These are phyloP conservation scores for Machimus rusticus DNA, from an alignment of 2,888 invertebrate species.

Conservation along the genomic window DNA sequence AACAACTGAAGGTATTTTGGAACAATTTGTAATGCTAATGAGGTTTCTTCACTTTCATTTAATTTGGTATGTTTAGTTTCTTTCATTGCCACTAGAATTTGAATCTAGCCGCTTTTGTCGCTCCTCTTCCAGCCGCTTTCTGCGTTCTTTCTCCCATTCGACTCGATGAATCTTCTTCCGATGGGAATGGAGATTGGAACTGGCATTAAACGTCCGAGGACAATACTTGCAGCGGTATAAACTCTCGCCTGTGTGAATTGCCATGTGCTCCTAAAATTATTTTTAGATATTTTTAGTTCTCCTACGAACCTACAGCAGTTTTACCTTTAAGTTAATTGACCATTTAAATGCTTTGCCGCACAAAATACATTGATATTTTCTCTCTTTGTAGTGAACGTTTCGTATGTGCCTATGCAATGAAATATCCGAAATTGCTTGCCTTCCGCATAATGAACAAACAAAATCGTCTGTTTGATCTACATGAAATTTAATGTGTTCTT, in stretches of 20 bases:
- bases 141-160: conserved; percentile 28
- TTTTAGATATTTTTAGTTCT: neutral
- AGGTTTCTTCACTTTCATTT: conserved; percentile 12
- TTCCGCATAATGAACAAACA: conserved; percentile 43
- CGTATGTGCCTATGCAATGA: conserved; percentile 41
- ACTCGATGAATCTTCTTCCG: conserved; percentile 21
- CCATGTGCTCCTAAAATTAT: conserved; percentile 24
- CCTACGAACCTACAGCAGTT: neutral
- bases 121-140: conserved; percentile 26
- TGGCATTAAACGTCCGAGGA: conserved; percentile 26
- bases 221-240: conserved; percentile 30
- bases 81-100: conserved; percentile 19
- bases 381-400: conserved; percentile 45
- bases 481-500: conserved; percentile 40
- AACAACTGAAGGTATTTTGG: conserved; percentile 1
- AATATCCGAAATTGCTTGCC: conserved; percentile 36
- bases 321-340: conserved; percentile 44
- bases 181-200: conserved; percentile 36
- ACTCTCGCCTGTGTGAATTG: conserved; percentile 30
- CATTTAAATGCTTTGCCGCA: conserved; percentile 46
- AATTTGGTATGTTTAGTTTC: conserved; percentile 21
- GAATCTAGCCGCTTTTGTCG: conserved; percentile 21
- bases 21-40: conserved; percentile 12
- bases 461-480: conserved; percentile 31
- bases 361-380: conserved; percentile 43